Conservation (phyloP, 2,797 vertebrate species). For the Nyctalus aviator region DNA sequence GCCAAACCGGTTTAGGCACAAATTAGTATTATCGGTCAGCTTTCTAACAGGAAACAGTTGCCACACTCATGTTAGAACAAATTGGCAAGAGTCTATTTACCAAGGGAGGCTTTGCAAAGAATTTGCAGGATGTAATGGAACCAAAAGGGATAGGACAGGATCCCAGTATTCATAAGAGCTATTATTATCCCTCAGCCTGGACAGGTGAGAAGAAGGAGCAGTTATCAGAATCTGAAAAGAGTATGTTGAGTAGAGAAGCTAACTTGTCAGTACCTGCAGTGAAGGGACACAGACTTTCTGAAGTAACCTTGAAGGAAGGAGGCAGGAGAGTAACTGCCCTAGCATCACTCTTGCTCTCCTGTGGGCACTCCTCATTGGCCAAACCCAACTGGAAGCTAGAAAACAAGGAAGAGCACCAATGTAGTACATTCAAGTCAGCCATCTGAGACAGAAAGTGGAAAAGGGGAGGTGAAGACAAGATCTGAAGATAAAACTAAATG, state of each 20-base stretch:
- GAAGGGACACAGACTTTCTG: not conserved
- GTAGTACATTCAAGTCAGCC: not conserved
- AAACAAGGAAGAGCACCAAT: not conserved
- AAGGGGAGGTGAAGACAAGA: not conserved
- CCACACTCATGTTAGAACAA: not conserved
- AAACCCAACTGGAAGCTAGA: not conserved
- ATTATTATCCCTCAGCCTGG: not conserved
- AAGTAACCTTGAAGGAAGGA: not conserved
- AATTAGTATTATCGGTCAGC: not conserved
- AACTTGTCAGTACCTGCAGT: not conserved
- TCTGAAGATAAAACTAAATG: not conserved
- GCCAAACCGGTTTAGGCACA: not conserved
- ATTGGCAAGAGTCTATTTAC: not conserved
- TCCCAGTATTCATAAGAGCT: not conserved
- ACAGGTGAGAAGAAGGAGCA: not conserved
- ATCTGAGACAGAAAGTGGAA: not conserved
- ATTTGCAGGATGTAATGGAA: not conserved
- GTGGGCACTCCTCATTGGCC: not conserved
- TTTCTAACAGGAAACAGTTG: not conserved
- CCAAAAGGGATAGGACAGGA: not conserved
- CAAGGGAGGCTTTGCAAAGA: not conserved
- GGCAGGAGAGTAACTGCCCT: not conserved
- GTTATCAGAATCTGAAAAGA: not conserved
- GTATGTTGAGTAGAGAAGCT: not conserved
- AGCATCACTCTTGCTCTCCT: not conserved